These are phyloP conservation scores for Heliconius nattereri DNA, from an alignment of 1,140 invertebrate genomes.

Conservation along the genomic window DNA sequence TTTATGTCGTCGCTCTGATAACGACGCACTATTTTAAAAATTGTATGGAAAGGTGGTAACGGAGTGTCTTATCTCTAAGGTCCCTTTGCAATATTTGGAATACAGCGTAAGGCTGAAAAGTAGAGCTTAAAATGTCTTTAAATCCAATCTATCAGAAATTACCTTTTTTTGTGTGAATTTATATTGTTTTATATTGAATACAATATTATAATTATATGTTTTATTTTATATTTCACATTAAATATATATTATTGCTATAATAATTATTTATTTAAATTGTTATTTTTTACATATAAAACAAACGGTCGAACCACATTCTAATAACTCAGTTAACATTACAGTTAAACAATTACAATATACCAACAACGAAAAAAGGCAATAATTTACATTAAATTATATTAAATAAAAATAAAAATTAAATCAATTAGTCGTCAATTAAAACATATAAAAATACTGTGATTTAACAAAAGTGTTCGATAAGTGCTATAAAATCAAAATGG, in stretches of 20 bases:
- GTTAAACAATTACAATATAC: slow-evolving; percentile 8
- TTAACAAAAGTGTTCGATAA: slow-evolving; percentile 36
- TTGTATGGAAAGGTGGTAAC: no score
- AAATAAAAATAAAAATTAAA: slow-evolving; percentile 20
- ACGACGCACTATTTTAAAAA: no score
- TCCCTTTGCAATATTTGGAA: no score
- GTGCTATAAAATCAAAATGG: slow-evolving; percentile 82
- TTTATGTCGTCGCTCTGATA: no score
- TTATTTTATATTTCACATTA: background rate
- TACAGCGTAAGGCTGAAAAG: no score
- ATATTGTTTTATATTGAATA: no score
- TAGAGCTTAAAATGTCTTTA: no score
- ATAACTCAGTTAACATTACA: background rate
- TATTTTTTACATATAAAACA: background rate
- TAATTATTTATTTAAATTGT: background rate
- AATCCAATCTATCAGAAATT: no score
- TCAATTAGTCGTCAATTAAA: slow-evolving; percentile 40
- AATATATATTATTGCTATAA: background rate
- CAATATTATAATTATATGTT: background rate
- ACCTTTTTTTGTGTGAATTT: no score
- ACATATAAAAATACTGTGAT: slow-evolving; percentile 30
- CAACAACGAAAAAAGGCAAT: slow-evolving; percentile 52
- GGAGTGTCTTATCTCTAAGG: no score
- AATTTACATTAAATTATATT: slow-evolving; percentile 43
- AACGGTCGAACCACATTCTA: background rate